A percentile compares a stretch with the other conserved stretches of the same genome.
Conservation (phyloP, 2,797 vertebrate genomes). For the Microcaecilia unicolor region DNA sequence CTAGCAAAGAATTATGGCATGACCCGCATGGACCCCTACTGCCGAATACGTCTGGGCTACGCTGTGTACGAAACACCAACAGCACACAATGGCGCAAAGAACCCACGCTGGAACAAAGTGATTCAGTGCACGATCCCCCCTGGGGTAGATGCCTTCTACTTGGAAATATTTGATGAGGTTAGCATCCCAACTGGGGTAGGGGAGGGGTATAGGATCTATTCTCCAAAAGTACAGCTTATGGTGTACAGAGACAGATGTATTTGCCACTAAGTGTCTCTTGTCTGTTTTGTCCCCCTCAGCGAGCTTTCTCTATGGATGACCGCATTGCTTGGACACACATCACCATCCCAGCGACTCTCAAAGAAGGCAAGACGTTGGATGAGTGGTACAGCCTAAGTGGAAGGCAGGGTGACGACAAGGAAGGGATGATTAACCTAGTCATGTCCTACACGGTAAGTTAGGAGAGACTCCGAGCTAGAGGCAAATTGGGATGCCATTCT, state of each 20-base stretch:
- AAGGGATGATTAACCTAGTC: slow-evolving; percentile 97
- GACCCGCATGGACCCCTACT: slow-evolving; percentile 97
- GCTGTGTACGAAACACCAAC: slow-evolving; percentile 94
- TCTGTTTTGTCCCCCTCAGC: too few relatives aligned
- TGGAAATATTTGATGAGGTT: slow-evolving; percentile 98
- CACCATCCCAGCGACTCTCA: slow-evolving; percentile 79
- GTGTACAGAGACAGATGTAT: too few relatives aligned
- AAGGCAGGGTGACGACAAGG: slow-evolving; percentile 92
- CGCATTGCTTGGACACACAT: slow-evolving; percentile 96
- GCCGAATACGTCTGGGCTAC: slow-evolving; percentile 82
- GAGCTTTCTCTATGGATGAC: slow-evolving; percentile 96
- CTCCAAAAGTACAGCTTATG: too few relatives aligned
- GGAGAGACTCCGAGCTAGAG: too few relatives aligned
- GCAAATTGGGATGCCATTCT: too few relatives aligned
- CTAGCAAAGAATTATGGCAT: slow-evolving; percentile 95
- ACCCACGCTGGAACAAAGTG: slow-evolving; percentile 95
- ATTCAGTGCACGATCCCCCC: slow-evolving; percentile 92
- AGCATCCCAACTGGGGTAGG: slow-evolving; percentile 15
- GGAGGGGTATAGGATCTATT: background rate
- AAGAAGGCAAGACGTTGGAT: slow-evolving; percentile 81
- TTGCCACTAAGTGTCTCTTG: too few relatives aligned
- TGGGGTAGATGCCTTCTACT: slow-evolving; percentile 89
- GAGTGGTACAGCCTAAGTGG: slow-evolving; percentile 93
- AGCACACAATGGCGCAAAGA: slow-evolving; percentile 93
- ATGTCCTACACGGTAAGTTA: slow-evolving; percentile 85